A percentile compares a stretch with the other conserved stretches of the same genome.
These are phyloP conservation scores for Agrochola lota DNA, from an alignment of 2,888 invertebrate genomes.

Conservation along the genomic window DNA sequence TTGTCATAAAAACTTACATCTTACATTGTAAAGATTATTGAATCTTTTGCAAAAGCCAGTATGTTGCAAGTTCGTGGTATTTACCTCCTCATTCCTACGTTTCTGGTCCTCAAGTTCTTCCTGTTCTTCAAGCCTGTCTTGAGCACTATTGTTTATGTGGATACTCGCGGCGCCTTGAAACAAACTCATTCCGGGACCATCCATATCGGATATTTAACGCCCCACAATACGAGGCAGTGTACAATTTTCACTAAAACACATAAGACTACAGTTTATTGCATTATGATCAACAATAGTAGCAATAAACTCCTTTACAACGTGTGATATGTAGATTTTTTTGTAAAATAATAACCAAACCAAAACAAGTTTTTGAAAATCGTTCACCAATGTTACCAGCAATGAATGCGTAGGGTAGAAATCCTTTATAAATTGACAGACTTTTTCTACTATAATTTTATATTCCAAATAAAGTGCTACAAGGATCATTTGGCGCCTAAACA, in stretches of 20 bases:
- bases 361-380: constrained; percentile 67
- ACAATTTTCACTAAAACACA: constrained; percentile 30
- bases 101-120: constrained; percentile 93
- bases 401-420: constrained; percentile 32
- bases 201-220: constrained; percentile 79
- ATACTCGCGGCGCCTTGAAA: constrained; percentile 93
- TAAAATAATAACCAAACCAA: constrained; percentile 61
- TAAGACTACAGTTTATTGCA: constrained; percentile 20
- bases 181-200: constrained; percentile 92
- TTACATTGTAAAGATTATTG: background rate
- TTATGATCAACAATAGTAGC: constrained; percentile 22
- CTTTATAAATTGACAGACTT: background rate
- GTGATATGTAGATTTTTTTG: constrained; percentile 45
- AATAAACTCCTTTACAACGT: constrained; percentile 21
- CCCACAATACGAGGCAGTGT: constrained; percentile 17
- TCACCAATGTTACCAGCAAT: constrained; percentile 50
- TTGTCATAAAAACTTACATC: constrained; percentile 1
- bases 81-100: constrained; percentile 92
- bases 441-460: background rate
- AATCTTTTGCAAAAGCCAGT: background rate
- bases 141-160: constrained; percentile 91
- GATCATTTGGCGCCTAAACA: background rate
- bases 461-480: background rate
- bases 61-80: background rate
- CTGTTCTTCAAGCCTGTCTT: constrained; percentile 92